phyloP scores from a whole-genome alignment of 2,113 vertebrate genomes.

The Tor tambroides region DNA sequence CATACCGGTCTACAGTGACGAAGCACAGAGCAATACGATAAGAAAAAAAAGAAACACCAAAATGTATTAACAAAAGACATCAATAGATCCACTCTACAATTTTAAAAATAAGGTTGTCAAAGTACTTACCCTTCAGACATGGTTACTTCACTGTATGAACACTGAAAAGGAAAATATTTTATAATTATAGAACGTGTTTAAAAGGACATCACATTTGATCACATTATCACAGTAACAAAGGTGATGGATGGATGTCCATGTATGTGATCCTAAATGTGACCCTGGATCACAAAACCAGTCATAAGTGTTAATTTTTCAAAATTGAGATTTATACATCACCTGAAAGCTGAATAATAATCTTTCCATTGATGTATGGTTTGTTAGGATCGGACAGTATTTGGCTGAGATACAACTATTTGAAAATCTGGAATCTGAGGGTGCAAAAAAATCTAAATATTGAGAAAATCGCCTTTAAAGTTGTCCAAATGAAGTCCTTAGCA shows the following conservation, averaged over 20 bases:
- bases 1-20: conserved; percentile 55
- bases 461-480: no score
- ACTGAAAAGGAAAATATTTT: conserved; percentile 51
- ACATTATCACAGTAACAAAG: background rate
- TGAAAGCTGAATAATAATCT: no score
- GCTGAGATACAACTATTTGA: no score
- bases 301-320: no score
- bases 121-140: conserved; percentile 79
- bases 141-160: conserved; percentile 43
- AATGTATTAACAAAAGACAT: conserved; percentile 14
- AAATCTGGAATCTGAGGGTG: no score
- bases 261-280: background rate
- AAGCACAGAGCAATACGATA: background rate
- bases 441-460: no score
- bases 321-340: no score
- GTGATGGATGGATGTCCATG: background rate
- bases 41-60: conserved; percentile 3
- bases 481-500: no score
- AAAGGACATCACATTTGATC: background rate
- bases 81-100: background rate
- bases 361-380: no score
- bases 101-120: background rate
- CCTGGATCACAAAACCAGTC: no score
- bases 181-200: background rate
- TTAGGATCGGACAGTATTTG: no score